Evolutionary conservation across 2,888 invertebrate genomes (phyloP), one percentile per base, ranked within the genome.

Genomic region (Platycheirus rosarum): DNA sequence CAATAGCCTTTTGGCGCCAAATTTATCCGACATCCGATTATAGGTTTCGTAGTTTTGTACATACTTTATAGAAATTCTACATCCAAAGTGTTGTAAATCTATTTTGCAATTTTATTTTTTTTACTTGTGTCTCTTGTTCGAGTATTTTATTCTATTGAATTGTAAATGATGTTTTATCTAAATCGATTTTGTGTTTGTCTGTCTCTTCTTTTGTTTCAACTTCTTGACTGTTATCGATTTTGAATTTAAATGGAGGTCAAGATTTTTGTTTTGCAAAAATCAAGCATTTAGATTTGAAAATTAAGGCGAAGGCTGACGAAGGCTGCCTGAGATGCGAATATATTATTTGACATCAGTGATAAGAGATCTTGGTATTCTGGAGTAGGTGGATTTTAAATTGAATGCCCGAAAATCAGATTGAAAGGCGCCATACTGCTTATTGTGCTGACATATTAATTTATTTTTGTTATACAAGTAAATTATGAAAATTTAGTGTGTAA

Each of bases 221-320:
- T 48, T 29, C 40, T 60, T 48, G 40, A 37, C 23, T 55, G 9
- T 18, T 49, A 65, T 65, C 49, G 65, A 65, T 65, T 65, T 49
- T 35, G 63, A 46, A 35, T 62, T 46, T 9, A 44, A n/a, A 60
- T 44, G 18, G 26, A 60, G 60, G 60, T 60, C 60, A 42, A 60
- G 60, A 60, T 44, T 55, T 26, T 29, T 1, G 18, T 20, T 55
- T 37, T 40, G 8, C 18, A 40, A 37, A 40, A 26, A 40, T 14
- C 3, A 14, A 23, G 11, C 14, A 57, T 40, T 26, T 57, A 26
- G 40, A 40, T 40, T 57, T 6, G 0, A 11, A 57, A 23, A 13
- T 0, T 8, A 2, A 0, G 13, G 14, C 23, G 26, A 14, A 9
- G 16, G 4, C 9, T 0, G 13, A 29, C 16, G 29, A 13, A 11